These are phyloP conservation scores for Palythoa heliodiscus DNA, from an alignment of 92 coral and sea anemone genomes.

Conservation along the genomic window DNA sequence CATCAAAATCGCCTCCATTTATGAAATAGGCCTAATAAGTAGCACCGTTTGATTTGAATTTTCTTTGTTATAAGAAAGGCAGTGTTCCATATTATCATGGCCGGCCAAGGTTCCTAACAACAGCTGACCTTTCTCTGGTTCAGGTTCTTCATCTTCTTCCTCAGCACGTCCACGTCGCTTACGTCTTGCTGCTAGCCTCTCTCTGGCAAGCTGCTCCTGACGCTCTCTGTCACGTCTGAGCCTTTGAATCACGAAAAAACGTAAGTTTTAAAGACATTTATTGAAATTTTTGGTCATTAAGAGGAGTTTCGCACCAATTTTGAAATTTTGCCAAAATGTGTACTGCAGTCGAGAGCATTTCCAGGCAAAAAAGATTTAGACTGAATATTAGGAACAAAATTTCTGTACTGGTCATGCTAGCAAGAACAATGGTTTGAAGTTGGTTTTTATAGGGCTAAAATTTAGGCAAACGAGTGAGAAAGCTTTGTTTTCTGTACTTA, in stretches of 20 bases:
- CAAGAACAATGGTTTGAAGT: no score
- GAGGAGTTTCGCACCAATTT: no score
- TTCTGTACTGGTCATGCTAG: no score
- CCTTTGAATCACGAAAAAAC: constrained; percentile 30
- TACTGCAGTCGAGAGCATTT: no score
- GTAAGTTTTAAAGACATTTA: no score
- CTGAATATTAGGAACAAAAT: no score
- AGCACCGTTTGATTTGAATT: background rate
- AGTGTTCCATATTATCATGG: background rate
- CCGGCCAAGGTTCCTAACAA: background rate
- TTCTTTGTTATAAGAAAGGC: background rate
- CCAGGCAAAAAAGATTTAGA: no score
- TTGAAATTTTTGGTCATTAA: no score
- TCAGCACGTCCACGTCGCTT: constrained; percentile 63
- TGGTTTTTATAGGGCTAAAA: no score
- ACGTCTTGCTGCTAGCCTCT: constrained; percentile 81
- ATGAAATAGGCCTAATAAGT: background rate
- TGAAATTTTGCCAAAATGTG: no score
- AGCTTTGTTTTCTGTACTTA: no score
- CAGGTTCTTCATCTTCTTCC: constrained; percentile 75
- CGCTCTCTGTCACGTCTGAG: constrained; percentile 84
- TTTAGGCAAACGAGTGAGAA: no score
- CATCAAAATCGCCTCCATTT: background rate
- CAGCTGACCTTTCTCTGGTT: constrained; percentile 81
- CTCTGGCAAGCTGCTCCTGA: constrained; percentile 88